These are phyloP conservation scores for Ramazzottius varieornatus DNA, from an alignment of 2,888 invertebrate genomes.

Conservation along the genomic window DNA sequence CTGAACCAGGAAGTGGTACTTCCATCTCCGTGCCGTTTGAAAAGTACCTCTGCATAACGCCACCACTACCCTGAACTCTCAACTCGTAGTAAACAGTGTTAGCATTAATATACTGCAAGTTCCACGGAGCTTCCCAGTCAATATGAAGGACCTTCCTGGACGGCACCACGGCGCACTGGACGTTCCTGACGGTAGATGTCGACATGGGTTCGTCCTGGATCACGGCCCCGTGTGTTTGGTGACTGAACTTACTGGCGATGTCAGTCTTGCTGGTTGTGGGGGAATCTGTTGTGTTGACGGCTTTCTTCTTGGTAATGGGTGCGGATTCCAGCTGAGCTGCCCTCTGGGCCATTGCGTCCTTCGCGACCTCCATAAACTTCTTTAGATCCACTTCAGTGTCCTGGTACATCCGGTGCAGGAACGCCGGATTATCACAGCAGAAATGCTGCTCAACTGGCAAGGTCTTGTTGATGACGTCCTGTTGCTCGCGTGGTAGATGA, in stretches of 20 bases:
- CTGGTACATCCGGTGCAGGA: conserved; percentile 28
- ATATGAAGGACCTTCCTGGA: background rate
- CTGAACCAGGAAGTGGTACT: too few species aligned
- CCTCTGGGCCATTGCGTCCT: conserved; percentile 9
- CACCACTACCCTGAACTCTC: too few species aligned
- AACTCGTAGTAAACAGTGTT: too few species aligned
- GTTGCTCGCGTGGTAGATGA: conserved; percentile 18
- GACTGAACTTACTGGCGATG: too few species aligned
- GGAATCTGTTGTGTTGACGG: background rate
- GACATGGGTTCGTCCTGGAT: too few species aligned
- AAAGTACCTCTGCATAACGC: too few species aligned
- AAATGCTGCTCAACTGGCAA: conserved; percentile 21
- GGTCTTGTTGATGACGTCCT: conserved; percentile 16
- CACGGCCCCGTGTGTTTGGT: too few species aligned
- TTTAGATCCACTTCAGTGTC: conserved; percentile 24
- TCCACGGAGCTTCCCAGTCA: background rate
- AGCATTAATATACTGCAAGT: too few species aligned
- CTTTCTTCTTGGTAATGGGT: too few species aligned
- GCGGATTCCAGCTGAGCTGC: background rate
- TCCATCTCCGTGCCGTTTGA: too few species aligned
- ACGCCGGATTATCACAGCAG: conserved; percentile 27
- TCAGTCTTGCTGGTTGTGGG: background rate
- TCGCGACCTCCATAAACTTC: conserved; percentile 12
- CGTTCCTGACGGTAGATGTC: background rate
- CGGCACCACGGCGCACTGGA: background rate